Conservation (phyloP, 1,140 invertebrate genomes). For the Lithobius niger region DNA sequence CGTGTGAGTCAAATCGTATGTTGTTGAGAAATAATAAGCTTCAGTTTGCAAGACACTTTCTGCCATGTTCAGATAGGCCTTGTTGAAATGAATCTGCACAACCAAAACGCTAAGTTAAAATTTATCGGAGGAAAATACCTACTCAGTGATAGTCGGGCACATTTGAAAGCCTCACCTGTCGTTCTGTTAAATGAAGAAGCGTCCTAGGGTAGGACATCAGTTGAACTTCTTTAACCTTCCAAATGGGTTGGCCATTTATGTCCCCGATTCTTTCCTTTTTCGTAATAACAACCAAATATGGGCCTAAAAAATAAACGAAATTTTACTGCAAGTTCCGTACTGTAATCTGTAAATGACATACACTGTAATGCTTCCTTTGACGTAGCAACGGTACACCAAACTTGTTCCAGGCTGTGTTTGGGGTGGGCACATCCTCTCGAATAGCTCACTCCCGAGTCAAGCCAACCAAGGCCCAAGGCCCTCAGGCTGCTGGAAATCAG, state of each 20-base stretch:
- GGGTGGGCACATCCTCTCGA: too few relatives aligned
- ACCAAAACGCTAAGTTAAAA: slow-evolving; percentile 12
- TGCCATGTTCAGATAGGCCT: slow-evolving; percentile 65
- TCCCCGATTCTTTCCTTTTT: slow-evolving; percentile 69
- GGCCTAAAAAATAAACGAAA: slow-evolving; percentile 35
- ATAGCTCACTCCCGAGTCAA: too few relatives aligned
- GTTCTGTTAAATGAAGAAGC: slow-evolving; percentile 64
- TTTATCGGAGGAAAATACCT: background rate
- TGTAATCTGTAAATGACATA: background rate
- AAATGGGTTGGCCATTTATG: slow-evolving; percentile 72
- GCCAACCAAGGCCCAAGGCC: background rate
- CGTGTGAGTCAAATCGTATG: slow-evolving; percentile 85
- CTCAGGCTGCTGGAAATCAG: background rate
- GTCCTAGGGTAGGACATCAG: slow-evolving; percentile 75
- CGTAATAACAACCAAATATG: slow-evolving; percentile 82
- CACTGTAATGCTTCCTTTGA: background rate
- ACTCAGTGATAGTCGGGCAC: background rate
- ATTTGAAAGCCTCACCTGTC: slow-evolving; percentile 43
- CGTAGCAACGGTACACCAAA: background rate
- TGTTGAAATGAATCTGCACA: slow-evolving; percentile 54
- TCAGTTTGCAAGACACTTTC: slow-evolving; percentile 60
- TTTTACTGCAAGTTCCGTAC: background rate
- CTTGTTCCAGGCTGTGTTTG: too few relatives aligned
- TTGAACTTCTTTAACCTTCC: slow-evolving; percentile 65
- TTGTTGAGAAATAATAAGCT: slow-evolving; percentile 81